These are phyloP conservation scores for Drosophila tanythrix DNA, from an alignment of 2,888 invertebrate species.

Conservation along the genomic window DNA sequence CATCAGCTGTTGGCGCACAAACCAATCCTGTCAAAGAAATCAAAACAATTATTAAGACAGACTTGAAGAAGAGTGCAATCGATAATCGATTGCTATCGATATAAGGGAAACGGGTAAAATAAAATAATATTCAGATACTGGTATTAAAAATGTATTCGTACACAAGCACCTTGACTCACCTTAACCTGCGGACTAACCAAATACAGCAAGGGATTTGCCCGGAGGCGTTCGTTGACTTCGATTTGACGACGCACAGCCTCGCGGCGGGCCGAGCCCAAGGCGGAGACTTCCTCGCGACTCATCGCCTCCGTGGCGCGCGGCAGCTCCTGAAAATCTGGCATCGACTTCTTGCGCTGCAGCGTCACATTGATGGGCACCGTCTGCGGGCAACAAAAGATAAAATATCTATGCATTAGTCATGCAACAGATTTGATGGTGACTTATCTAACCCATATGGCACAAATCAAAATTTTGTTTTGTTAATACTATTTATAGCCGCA, in stretches of 20 bases:
- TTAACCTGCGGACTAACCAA: conserved; percentile 98
- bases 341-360: conserved; percentile 96
- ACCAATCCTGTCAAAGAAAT: conserved; percentile 91
- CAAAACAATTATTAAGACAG: neutral
- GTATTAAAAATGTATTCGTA: too few species aligned
- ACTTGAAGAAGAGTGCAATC: neutral
- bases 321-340: conserved; percentile 96
- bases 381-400: conserved; percentile 85
- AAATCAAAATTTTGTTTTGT: neutral
- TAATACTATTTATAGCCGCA: neutral
- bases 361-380: conserved; percentile 91
- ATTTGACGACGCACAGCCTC: conserved; percentile 96
- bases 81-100: neutral
- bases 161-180: conserved; percentile 87
- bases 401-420: conserved; percentile 8
- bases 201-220: conserved; percentile 97
- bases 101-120: rapidly evolving
- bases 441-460: neutral
- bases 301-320: conserved; percentile 92
- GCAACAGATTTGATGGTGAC: neutral
- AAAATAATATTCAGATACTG: neutral
- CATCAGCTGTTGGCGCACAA: conserved; percentile 97
- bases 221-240: conserved; percentile 95
- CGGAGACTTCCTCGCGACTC: conserved; percentile 97
- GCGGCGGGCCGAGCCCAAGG: conserved; percentile 95